A percentile compares a stretch with the other conserved stretches of the same genome.
phyloP scores from a whole-genome alignment of 2,888 invertebrate genomes.

The Adelphocoris suturalis region DNA sequence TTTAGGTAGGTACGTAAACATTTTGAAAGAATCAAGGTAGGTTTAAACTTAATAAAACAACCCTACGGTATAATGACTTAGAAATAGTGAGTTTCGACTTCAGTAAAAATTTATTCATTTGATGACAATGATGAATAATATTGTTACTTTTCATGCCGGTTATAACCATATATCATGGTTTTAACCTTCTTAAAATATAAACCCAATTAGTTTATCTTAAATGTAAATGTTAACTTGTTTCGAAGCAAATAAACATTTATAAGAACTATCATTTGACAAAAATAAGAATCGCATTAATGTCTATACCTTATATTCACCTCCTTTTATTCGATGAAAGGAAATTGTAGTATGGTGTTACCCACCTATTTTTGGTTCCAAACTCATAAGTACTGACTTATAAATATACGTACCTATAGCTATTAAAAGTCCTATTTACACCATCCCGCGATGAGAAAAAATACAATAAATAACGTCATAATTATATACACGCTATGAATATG shows the following conservation, averaged over 20 bases:
- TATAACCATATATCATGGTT: not conserved
- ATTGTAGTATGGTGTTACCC: no score
- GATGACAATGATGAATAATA: not conserved
- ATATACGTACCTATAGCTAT: not conserved
- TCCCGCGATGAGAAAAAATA: not conserved
- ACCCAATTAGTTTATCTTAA: not conserved
- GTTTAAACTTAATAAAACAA: not conserved
- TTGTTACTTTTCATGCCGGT: no score
- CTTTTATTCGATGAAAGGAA: no score
- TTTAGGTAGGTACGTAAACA: not conserved
- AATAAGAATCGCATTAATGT: not conserved
- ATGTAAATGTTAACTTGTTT: not conserved
- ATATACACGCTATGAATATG: not conserved
- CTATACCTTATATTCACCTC: no score
- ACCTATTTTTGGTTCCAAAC: not conserved
- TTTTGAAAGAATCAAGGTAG: not conserved
- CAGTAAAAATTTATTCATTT: not conserved
- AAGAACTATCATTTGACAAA: not conserved
- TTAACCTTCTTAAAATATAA: not conserved
- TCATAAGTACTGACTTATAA: conserved; percentile 10
- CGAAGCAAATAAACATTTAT: not conserved
- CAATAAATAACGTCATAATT: not conserved
- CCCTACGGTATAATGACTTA: conserved; percentile 25
- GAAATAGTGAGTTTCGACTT: conserved; percentile 36
- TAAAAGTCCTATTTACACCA: not conserved